These are phyloP conservation scores for Sycophaga agraensis DNA, from an alignment of 1,140 invertebrate genomes.

Conservation along the genomic window DNA sequence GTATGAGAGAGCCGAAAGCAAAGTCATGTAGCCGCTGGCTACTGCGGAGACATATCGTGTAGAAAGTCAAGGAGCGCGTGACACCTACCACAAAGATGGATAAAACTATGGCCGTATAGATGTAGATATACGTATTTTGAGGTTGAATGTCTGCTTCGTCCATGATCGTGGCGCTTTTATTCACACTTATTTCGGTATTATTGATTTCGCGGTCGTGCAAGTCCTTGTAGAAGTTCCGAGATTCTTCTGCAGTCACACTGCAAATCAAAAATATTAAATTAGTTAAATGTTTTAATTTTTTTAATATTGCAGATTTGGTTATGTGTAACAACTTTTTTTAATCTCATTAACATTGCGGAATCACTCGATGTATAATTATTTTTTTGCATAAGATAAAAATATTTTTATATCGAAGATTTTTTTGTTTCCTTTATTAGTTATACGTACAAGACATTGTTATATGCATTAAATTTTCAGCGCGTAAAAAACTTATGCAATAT, in stretches of 20 bases:
- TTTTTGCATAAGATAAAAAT: no score
- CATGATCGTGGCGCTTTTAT: not conserved
- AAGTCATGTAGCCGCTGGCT: conserved; percentile 69
- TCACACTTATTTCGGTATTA: not conserved
- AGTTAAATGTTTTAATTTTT: not conserved
- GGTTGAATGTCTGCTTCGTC: conserved; percentile 25
- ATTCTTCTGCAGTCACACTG: conserved; percentile 22
- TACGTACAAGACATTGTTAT: no score
- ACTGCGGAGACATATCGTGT: conserved; percentile 65
- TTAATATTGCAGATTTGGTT: not conserved
- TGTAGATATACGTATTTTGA: conserved; percentile 52
- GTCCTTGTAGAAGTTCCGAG: conserved; percentile 6
- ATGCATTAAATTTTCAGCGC: no score
- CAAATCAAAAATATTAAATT: not conserved
- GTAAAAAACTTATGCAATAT: no score
- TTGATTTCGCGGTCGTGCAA: not conserved
- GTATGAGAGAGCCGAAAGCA: conserved; percentile 66
- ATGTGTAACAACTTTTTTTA: no score
- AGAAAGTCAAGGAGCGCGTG: conserved; percentile 62
- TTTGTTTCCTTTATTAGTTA: no score
- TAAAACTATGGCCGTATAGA: conserved; percentile 58
- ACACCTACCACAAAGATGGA: conserved; percentile 56
- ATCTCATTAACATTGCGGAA: no score
- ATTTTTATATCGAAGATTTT: no score
- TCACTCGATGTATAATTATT: no score